Evolutionary conservation across 2,113 vertebrate genomes (phyloP).

Genomic region (Scortum barcoo): DNA sequence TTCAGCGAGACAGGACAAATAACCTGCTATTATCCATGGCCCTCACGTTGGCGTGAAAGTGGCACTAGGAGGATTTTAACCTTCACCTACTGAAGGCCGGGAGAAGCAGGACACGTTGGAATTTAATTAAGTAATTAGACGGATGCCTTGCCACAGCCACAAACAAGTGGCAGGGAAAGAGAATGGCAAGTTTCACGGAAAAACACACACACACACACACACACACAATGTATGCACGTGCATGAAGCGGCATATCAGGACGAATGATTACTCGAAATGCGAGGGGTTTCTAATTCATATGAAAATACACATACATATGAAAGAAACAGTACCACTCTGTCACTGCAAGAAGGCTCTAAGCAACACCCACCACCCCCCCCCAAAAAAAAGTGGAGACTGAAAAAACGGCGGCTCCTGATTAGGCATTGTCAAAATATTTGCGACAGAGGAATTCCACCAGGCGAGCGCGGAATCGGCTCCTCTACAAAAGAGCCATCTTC

Average conservation of each 20-base stretch:
- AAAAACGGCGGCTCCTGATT: constrained; percentile 70
- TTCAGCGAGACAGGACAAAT: constrained; percentile 72
- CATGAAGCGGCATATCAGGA: not conserved
- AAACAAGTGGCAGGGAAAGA: constrained; percentile 56
- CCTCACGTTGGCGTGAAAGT: constrained; percentile 72
- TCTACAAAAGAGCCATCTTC: constrained; percentile 88
- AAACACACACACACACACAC: constrained; percentile 11
- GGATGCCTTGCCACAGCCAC: constrained; percentile 51
- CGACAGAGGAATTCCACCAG: constrained; percentile 81
- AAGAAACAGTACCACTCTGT: constrained; percentile 2
- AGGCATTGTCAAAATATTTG: constrained; percentile 86
- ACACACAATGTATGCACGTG: too few relatives aligned
- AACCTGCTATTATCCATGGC: constrained; percentile 76
- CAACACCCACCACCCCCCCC: not conserved
- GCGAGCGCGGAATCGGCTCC: constrained; percentile 72
- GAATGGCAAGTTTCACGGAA: constrained; percentile 35
- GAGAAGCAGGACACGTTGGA: constrained; percentile 45
- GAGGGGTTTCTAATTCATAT: not conserved
- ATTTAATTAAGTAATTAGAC: constrained; percentile 81
- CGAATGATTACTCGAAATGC: not conserved
- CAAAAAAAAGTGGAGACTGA: constrained; percentile 13
- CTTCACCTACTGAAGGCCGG: constrained; percentile 67
- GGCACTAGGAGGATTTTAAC: constrained; percentile 79
- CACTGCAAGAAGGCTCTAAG: not conserved
- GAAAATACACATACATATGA: constrained; percentile 3